Conservation (phyloP, 1,140 invertebrate genomes). For the Nasonia vitripennis region DNA sequence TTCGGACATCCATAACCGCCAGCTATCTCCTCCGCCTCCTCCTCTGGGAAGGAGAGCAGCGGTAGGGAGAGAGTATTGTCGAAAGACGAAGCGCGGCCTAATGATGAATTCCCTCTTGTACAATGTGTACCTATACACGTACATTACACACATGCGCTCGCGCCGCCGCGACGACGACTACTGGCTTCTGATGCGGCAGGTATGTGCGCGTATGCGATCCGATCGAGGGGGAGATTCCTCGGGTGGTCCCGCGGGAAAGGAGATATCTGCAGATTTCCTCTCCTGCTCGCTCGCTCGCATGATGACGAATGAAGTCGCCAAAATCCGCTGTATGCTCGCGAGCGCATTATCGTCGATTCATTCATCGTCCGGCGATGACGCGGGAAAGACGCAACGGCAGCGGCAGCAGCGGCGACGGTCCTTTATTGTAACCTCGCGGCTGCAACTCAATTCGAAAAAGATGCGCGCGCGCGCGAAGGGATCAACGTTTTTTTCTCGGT, state of each 20-base stretch:
- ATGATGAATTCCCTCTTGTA: slow-evolving; percentile 38
- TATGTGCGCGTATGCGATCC: not conserved
- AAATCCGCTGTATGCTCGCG: slow-evolving; percentile 20
- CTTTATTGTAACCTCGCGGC: not conserved
- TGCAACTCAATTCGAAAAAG: not conserved
- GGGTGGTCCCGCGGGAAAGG: slow-evolving; percentile 36
- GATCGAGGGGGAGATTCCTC: slow-evolving; percentile 23
- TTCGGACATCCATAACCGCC: slow-evolving; percentile 56
- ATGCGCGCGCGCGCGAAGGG: not conserved
- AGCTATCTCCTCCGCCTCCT: slow-evolving; percentile 3
- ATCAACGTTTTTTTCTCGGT: not conserved
- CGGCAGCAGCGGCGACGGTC: not conserved
- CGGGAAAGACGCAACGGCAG: not conserved
- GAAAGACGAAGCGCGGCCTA: slow-evolving; percentile 22
- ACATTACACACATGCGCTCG: not conserved
- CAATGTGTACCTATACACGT: not conserved
- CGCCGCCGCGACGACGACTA: slow-evolving; percentile 8
- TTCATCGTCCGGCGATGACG: slow-evolving; percentile 21
- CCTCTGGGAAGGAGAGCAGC: not conserved
- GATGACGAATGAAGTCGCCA: slow-evolving; percentile 53
- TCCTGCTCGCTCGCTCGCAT: not conserved
- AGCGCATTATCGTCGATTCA: slow-evolving; percentile 32
- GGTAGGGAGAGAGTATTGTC: slow-evolving; percentile 36
- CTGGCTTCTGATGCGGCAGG: not conserved
- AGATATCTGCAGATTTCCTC: not conserved